Base-by-base conservation (phyloP, 2,888 invertebrate species). In the Conchocele bisecta region DNA sequence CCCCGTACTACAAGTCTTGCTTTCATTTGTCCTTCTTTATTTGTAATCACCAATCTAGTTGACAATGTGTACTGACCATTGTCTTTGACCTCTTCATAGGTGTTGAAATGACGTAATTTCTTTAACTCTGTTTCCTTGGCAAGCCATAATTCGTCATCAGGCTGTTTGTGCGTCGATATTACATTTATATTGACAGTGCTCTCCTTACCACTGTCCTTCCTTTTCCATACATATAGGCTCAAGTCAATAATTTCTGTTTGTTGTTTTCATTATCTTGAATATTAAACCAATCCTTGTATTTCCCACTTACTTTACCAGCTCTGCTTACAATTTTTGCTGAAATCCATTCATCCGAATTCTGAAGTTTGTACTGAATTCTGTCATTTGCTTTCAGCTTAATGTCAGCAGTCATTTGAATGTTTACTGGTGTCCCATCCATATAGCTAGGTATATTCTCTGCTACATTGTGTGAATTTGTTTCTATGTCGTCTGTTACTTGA, bases 251-350 rank as follows among this genome's bases (percentile, higher is more conserved):
- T 57, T 61, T 51, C 48, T 61, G 13, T 22, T 67, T 51, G 20
- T 46, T 48, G 37, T 41, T 51, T 24, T n/a, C 31, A 29, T 67
- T 46, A 26, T 56, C 46, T 20, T 48, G 17, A 15, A 67, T 44
- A 28, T 61, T 67, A 41, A 61, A 67, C 72, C 61, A 61, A 22
- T 56, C 7, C 41, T 50, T 59, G 33, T 71, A 37, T 17, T 29
- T 53, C 4, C 66, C 61, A n/a, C 61, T 54, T 15, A 58, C 51
- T 51, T 74, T 74, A 17, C 68, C 74, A 9, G 69, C 69, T 57
- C 51, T 64, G 5, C 64, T 24, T 26, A 60, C 33, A 13, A 69
- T 37, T 17, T 67, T 54, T 44, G 67, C 65, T 44, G 20, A 42
- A 22, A 42, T 35, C 51, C 56, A 59, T n/a, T 53, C 46, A 50